Evolutionary conservation across 92 coral and sea anemone species (phyloP).

Genomic region (Porites evermanni): DNA sequence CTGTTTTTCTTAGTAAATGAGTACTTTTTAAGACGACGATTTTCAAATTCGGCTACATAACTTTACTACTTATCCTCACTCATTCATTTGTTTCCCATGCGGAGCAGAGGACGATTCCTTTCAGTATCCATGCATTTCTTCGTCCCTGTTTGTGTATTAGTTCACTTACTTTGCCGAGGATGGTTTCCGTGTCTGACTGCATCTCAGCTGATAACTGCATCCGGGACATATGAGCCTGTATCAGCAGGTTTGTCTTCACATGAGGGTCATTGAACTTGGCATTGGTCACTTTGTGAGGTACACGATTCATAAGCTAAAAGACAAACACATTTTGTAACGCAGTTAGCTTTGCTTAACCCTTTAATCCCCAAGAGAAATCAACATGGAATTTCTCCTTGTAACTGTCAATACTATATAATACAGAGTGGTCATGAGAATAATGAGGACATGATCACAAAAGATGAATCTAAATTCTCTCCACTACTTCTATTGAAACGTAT

Average conservation of each 20-base stretch:
- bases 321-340: not conserved
- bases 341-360: not conserved
- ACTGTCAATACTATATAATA: too few species aligned
- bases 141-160: not conserved
- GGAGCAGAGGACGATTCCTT: conserved; percentile 57
- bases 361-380: too few species aligned
- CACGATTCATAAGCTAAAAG: conserved; percentile 85
- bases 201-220: conserved; percentile 97
- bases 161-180: conserved; percentile 82
- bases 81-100: conserved; percentile 61
- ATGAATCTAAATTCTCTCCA: too few species aligned
- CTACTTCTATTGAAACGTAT: too few species aligned
- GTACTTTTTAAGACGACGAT: too few species aligned
- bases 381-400: too few species aligned
- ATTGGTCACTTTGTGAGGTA: conserved; percentile 90
- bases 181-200: conserved; percentile 96
- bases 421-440: too few species aligned
- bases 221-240: conserved; percentile 97
- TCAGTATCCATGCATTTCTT: conserved; percentile 68
- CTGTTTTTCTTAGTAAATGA: too few species aligned
- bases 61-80: too few species aligned
- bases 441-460: too few species aligned
- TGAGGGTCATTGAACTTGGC: conserved; percentile 99
- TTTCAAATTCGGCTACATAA: too few species aligned
- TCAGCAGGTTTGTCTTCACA: conserved; percentile 94